These are phyloP conservation scores for Euphydryas editha DNA, from an alignment of 2,888 invertebrate genomes.

Conservation along the genomic window DNA sequence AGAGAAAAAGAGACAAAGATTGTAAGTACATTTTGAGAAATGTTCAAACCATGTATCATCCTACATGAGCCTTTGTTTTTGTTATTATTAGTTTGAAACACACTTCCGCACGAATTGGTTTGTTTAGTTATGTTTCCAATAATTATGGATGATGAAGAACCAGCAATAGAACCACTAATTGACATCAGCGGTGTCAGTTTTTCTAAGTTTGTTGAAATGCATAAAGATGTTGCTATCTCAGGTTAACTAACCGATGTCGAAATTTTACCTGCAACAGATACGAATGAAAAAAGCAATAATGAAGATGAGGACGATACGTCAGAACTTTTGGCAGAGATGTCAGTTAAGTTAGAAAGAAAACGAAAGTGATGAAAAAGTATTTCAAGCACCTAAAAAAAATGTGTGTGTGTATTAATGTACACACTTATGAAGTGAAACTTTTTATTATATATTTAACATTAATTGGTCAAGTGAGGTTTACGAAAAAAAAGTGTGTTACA, in stretches of 20 bases:
- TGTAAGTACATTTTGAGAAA: too few relatives aligned
- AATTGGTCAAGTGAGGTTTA: too few relatives aligned
- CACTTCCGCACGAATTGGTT: too few relatives aligned
- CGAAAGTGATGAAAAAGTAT: constrained; percentile 42
- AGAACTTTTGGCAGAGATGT: constrained; percentile 41
- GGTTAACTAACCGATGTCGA: not conserved
- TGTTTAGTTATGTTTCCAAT: too few relatives aligned
- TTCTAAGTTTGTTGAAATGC: not conserved
- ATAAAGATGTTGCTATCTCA: not conserved
- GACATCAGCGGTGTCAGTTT: not conserved
- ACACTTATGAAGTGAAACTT: too few relatives aligned
- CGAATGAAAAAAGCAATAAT: not conserved
- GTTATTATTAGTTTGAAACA: too few relatives aligned
- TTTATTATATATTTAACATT: too few relatives aligned
- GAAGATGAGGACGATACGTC: constrained; percentile 2
- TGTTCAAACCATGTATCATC: too few relatives aligned
- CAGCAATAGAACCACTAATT: not conserved
- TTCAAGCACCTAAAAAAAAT: constrained; percentile 46
- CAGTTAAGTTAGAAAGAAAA: constrained; percentile 46
- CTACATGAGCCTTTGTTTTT: too few relatives aligned
- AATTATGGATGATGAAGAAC: not conserved
- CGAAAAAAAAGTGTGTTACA: too few relatives aligned
- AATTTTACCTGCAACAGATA: not conserved
- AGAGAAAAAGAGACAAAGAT: not conserved
- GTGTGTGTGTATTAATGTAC: too few relatives aligned